Percentiles rank a stretch among this genome's conserved stretches.
Evolutionary conservation across 2,888 invertebrate species (phyloP).

Genomic region (Anarsia innoxiella): DNA sequence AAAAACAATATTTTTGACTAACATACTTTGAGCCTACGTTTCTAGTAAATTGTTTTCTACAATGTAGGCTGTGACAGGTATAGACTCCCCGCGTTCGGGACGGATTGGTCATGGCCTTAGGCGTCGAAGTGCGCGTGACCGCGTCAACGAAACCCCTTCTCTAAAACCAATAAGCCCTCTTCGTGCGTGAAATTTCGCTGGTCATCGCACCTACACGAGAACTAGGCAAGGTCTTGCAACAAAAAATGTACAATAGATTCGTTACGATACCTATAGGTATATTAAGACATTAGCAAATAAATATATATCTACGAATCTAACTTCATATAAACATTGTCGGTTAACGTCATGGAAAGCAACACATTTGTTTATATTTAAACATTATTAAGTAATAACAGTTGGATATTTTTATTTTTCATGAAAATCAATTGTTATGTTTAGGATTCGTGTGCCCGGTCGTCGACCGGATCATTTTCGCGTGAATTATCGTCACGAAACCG

Average conservation of each 20-base stretch:
- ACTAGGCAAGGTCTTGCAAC: not conserved
- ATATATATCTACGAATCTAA: no score
- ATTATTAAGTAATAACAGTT: no score
- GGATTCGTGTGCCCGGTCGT: conserved; percentile 29
- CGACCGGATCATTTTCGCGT: conserved; percentile 52
- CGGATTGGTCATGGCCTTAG: conserved; percentile 14
- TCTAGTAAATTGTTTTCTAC: not conserved
- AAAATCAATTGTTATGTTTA: conserved; percentile 18
- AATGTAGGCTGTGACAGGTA: not conserved
- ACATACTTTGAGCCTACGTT: no score
- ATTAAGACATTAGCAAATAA: no score
- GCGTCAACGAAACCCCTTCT: conserved; percentile 24
- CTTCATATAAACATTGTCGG: no score
- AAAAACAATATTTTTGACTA: no score
- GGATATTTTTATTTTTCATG: no score
- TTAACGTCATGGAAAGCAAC: no score
- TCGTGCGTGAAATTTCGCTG: conserved; percentile 30
- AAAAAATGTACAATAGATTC: no score
- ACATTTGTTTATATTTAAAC: no score
- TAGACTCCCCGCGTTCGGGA: not conserved
- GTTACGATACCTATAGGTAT: no score
- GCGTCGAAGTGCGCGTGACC: conserved; percentile 28
- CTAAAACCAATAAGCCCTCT: conserved; percentile 29
- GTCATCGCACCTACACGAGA: conserved; percentile 19
- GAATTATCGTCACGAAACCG: conserved; percentile 50